Conservation (phyloP, 2,113 vertebrate genomes). For the Panthera tigris region DNA sequence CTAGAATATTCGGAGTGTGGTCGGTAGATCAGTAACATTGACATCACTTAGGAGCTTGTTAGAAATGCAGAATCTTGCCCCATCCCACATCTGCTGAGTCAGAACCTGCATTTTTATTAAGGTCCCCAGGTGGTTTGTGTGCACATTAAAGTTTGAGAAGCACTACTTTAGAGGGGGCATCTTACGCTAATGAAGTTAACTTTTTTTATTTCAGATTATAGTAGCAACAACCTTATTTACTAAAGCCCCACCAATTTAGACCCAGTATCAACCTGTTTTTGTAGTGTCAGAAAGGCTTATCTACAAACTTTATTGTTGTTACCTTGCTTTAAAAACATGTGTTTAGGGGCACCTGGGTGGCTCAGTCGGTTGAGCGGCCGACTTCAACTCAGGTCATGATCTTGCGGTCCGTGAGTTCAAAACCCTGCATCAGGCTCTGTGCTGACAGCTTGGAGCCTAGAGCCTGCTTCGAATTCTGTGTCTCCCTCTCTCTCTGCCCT, state of each 20-base stretch:
- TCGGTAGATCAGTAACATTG: not conserved
- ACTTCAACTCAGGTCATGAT: too few relatives aligned
- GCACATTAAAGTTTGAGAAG: constrained; percentile 10
- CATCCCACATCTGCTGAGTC: not conserved
- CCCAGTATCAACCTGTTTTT: not conserved
- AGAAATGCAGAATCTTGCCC: not conserved
- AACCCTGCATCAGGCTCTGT: too few relatives aligned
- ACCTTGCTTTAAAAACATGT: constrained; percentile 4
- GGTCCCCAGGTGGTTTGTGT: not conserved
- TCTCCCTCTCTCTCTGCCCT: too few relatives aligned
- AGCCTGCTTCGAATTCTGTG: too few relatives aligned
- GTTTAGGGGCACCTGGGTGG: not conserved
- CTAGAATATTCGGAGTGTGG: not conserved
- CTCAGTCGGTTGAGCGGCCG: not conserved
- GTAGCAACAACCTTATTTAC: not conserved
- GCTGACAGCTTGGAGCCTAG: too few relatives aligned
- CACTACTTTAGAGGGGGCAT: not conserved
- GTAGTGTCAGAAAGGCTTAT: not conserved
- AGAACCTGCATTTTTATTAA: constrained; percentile 30
- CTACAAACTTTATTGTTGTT: not conserved
- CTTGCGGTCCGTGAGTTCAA: too few relatives aligned
- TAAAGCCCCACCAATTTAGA: not conserved
- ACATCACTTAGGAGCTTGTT: not conserved
- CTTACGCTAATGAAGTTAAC: not conserved
- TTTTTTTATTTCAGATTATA: not conserved